These are phyloP conservation scores for Tiliacea citrago DNA, from an alignment of 2,888 invertebrate species.

Conservation along the genomic window DNA sequence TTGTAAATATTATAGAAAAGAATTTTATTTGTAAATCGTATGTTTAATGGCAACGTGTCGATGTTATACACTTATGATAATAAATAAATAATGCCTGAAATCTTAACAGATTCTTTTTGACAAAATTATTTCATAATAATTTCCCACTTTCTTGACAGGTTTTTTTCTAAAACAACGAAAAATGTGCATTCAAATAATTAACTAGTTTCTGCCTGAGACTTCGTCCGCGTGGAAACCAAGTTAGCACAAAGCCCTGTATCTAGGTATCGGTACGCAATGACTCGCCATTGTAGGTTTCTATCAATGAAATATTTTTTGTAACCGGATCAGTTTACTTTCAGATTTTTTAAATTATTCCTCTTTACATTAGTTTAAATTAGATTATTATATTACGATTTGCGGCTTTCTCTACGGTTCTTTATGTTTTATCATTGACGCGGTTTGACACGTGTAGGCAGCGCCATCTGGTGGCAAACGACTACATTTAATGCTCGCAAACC, in stretches of 20 bases:
- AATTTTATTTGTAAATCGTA: constrained; percentile 88
- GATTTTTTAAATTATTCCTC: too few species aligned
- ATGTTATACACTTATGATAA: constrained; percentile 89
- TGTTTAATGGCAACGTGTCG: constrained; percentile 89
- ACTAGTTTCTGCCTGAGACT: not conserved
- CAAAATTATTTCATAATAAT: too few species aligned
- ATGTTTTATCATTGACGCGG: too few species aligned
- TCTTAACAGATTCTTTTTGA: constrained; percentile 28
- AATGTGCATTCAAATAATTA: not conserved
- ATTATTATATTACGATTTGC: too few species aligned
- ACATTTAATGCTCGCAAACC: not conserved
- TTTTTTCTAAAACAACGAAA: not conserved
- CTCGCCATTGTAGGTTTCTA: too few species aligned
- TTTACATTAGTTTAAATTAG: too few species aligned
- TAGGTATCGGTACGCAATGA: too few species aligned
- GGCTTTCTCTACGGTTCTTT: too few species aligned
- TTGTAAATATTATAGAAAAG: constrained; percentile 85
- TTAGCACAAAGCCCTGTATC: too few species aligned
- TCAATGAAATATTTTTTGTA: too few species aligned
- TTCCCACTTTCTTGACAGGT: not conserved
- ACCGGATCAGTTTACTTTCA: too few species aligned
- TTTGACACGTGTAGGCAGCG: not conserved
- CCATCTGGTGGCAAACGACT: not conserved
- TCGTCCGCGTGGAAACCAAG: too few species aligned
- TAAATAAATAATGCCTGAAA: constrained; percentile 85